Evolutionary conservation across 2,113 vertebrate species (phyloP).

Genomic region (Puntigrus tetrazona): DNA sequence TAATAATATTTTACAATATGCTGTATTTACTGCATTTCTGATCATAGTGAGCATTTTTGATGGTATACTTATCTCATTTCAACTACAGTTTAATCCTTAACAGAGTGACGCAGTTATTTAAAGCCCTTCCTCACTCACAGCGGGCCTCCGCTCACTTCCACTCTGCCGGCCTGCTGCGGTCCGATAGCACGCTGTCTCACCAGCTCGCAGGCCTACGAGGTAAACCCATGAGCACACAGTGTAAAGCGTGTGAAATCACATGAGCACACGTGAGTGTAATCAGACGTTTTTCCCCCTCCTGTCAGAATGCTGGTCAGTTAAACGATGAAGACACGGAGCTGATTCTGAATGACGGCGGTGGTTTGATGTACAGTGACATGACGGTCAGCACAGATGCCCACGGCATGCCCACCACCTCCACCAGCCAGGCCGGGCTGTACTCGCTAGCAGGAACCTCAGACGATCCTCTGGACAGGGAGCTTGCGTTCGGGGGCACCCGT

Average conservation of each 20-base stretch:
- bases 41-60: neutral
- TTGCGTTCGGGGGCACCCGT: slow-evolving; percentile 82
- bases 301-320: slow-evolving; percentile 89
- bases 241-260: neutral
- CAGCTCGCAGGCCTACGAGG: slow-evolving; percentile 90
- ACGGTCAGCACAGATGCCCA: slow-evolving; percentile 81
- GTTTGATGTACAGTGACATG: slow-evolving; percentile 88
- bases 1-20: neutral
- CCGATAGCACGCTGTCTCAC: slow-evolving; percentile 89
- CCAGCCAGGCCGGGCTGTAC: slow-evolving; percentile 34
- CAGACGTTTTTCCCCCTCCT: neutral
- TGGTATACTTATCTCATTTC: neutral
- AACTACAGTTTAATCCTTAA: slow-evolving; percentile 62
- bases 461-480: slow-evolving; percentile 83
- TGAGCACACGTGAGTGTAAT: neutral
- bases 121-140: slow-evolving; percentile 95
- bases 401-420: slow-evolving; percentile 64
- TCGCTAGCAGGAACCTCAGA: slow-evolving; percentile 66
- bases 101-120: slow-evolving; percentile 80
- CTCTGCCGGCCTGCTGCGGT: slow-evolving; percentile 87
- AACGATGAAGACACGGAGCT: slow-evolving; percentile 91
- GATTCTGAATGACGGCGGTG: slow-evolving; percentile 86
- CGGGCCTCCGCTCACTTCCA: slow-evolving; percentile 87
- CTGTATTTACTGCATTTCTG: neutral
- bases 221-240: slow-evolving; percentile 61